phyloP scores from a whole-genome alignment of 2,113 vertebrate genomes.

The Riparia riparia region DNA sequence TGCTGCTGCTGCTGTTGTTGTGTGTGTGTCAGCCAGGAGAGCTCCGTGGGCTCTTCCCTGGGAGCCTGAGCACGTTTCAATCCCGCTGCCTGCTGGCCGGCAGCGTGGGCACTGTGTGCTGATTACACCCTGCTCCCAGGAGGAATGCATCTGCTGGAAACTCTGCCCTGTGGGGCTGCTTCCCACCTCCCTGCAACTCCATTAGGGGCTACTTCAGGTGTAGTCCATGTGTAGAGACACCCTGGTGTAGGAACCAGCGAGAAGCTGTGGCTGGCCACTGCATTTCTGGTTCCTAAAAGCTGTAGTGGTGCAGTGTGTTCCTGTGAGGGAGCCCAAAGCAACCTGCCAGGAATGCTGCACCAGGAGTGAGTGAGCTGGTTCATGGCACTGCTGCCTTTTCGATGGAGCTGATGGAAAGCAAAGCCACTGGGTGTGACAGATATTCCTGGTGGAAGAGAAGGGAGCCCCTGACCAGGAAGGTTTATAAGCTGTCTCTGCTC shows the following conservation, averaged over 20 bases:
- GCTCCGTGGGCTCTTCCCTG: not conserved
- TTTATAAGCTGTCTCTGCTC: not conserved
- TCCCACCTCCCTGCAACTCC: not conserved
- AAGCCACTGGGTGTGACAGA: not conserved
- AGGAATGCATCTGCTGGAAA: not conserved
- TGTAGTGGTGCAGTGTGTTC: not conserved
- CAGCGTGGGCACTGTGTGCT: not conserved
- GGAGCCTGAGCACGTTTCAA: not conserved
- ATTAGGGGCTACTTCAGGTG: not conserved
- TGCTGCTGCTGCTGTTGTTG: slow-evolving; percentile 46
- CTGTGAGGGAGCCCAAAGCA: slow-evolving; percentile 1
- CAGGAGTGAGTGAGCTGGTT: not conserved
- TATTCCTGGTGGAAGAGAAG: not conserved
- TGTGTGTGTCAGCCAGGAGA: not conserved
- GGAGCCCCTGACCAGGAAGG: not conserved
- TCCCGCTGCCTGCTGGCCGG: not conserved
- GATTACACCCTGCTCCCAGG: not conserved
- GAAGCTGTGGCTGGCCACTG: slow-evolving; percentile 14
- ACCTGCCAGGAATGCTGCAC: not conserved
- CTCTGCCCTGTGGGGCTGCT: not conserved
- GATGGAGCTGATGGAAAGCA: not conserved
- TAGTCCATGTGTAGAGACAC: not conserved
- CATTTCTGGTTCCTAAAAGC: not conserved
- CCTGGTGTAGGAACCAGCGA: not conserved
- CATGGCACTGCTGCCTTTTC: not conserved